Evolutionary conservation across 2,113 vertebrate species (phyloP), one percentile per base, ranked within the genome.

Genomic region (Balaenoptera acutorostrata): DNA sequence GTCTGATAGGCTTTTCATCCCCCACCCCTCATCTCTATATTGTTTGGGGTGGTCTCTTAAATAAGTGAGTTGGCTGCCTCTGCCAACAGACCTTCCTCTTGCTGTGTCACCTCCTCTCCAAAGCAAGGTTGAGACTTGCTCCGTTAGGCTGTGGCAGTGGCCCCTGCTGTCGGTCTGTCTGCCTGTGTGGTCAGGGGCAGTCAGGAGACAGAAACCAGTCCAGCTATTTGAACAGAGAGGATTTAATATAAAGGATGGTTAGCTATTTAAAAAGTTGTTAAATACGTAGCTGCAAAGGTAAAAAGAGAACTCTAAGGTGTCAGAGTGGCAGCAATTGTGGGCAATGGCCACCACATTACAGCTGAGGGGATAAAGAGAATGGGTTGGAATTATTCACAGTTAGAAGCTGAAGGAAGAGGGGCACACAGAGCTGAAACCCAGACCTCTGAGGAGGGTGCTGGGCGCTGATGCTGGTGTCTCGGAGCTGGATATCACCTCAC

Each of bases 21-120:
- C 41, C 36, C 21, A 17, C 11, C 21, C 41, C 36, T 18, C 11
- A 29, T 14, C 55, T 75, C 12, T 77, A 21, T 90, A 0, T 0
- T 92, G 20, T 75, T 44, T 18, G 21, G 11, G 0, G 21, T 66
- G 44, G 31, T 55, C 33, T 63, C 31, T 52, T 83, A 12, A 55
- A 27, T 59, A 61, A 44, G 14, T 52, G 68, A 41, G 27, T 9
- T 46, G 49, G 5, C 17, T 20, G 36, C 55, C 64, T 95, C 74
- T 75, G 39, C 49, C 69, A 84, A 4, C 1, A 52, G 9, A 27
- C n/a, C 15, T 61, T 36, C 20, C 11, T 49, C n/a, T 77, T n/a
- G 23, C 87, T 71, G 10, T 41, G 10, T 41, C 39, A 33, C 59
- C 20, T 29, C 27, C 57, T 10, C 46, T 55, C 4, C 29, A 11